phyloP scores from a whole-genome alignment of 1,140 invertebrate species.

The Aleiodes sp. region DNA sequence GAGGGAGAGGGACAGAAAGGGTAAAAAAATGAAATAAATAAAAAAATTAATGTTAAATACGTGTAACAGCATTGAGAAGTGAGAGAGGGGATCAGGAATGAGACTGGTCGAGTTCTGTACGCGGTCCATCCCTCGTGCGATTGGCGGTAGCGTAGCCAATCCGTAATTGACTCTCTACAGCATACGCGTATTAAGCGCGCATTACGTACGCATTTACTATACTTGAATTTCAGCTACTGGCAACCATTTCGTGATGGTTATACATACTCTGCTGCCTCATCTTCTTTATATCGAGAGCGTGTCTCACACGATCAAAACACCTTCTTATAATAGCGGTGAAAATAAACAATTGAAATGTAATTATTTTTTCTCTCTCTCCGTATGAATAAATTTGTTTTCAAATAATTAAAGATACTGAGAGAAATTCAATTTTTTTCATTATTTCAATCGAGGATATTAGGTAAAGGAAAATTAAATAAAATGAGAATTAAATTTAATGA shows the following conservation, averaged over 20 bases:
- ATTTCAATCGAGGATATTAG: too few relatives aligned
- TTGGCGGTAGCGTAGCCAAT: constrained; percentile 30
- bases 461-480: too few relatives aligned
- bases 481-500: too few relatives aligned
- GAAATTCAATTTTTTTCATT: too few relatives aligned
- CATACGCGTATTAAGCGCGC: constrained; percentile 24
- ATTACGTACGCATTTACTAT: constrained; percentile 28
- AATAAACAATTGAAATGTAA: not conserved
- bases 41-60: not conserved
- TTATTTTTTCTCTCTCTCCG: too few relatives aligned
- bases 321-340: not conserved
- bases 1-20: not conserved
- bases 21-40: not conserved
- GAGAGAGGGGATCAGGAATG: not conserved
- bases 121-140: constrained; percentile 10
- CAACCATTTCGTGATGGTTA: constrained; percentile 2
- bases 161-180: constrained; percentile 27
- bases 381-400: too few relatives aligned
- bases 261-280: not conserved
- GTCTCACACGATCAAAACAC: not conserved
- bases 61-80: not conserved
- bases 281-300: not conserved
- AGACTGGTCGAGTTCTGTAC: constrained; percentile 2
- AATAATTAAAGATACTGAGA: too few relatives aligned
- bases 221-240: constrained; percentile 16